Base-by-base conservation (phyloP, 2,797 vertebrate species). In the Mallotus villosus region DNA sequence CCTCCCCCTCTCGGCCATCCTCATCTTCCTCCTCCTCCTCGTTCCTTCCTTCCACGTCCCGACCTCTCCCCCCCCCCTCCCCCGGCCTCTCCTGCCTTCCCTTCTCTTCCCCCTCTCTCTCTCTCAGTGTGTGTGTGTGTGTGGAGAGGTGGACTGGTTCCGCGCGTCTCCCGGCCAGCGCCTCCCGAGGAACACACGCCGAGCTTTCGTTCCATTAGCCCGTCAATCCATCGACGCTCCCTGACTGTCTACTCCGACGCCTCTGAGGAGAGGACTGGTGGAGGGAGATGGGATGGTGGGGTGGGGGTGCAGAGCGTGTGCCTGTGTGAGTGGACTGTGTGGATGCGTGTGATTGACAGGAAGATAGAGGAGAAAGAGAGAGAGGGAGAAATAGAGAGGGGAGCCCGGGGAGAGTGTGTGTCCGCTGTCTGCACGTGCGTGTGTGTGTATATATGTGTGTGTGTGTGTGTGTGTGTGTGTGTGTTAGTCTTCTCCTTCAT, bases 181-280 rank as follows among this genome's bases (percentile, higher is more conserved):
- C 41, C 14, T 41, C 25, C 11, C 16, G 29, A 81, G 74, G 81
- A 79, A 57, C 58, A 58, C 51, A 62, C 3, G 75, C 61, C 64
- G 65, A 74, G 71, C 79, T 82, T 84, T 61, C 58, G 78, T 84
- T 78, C 82, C 81, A 82, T 88, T 82, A 82, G 72, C 51, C 77
- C 78, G 77, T 83, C 83, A 80, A 73, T 82, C 80, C 72, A 78
- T 84, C 81, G 80, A 55, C 3, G 22, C 66, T 74, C 73, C 53
- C 70, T 29, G 14, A 32, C 49, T 8, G 25, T 24, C 27, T n/a
- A 12, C 25, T n/a, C 27, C 46, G 32, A 19, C 32, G 66, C 49
- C 32, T 25, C 25, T 17, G 21, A 66, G 6, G 9, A 16, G 7
- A 29, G 9, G 59, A n/a, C 24, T 7, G 59, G 59, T 7, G 22